Conservation (phyloP, 1,140 invertebrate species). For the Neodiprion virginianus region DNA sequence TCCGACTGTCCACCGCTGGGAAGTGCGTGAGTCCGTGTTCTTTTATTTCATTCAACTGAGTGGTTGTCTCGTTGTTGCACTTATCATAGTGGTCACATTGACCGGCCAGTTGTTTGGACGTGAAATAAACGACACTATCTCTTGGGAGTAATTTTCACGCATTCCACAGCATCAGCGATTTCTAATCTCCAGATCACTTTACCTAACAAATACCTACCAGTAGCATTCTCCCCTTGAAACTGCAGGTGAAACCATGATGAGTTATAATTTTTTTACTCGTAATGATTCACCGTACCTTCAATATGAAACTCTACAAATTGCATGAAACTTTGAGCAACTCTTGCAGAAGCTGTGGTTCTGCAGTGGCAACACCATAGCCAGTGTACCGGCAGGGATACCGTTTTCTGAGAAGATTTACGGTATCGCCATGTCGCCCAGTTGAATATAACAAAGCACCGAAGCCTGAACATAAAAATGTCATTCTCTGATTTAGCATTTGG, state of each 20-base stretch:
- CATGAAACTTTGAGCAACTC: too few relatives aligned
- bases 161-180: background rate
- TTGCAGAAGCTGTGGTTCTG: too few relatives aligned
- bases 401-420: background rate
- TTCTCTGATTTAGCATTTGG: background rate
- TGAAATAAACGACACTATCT: background rate
- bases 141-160: background rate
- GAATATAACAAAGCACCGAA: conserved; percentile 1
- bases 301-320: too few relatives aligned
- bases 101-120: background rate
- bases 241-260: too few relatives aligned
- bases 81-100: background rate
- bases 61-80: background rate
- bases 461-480: background rate
- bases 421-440: background rate
- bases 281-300: too few relatives aligned
- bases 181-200: background rate
- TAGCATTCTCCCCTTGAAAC: too few relatives aligned
- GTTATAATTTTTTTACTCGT: too few relatives aligned
- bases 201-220: background rate
- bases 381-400: background rate
- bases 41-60: background rate
- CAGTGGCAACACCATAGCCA: background rate
- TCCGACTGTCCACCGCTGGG: background rate
- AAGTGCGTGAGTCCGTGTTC: background rate